phyloP scores from a whole-genome alignment of 1,140 invertebrate genomes.

The Condylostylus longicornis region DNA sequence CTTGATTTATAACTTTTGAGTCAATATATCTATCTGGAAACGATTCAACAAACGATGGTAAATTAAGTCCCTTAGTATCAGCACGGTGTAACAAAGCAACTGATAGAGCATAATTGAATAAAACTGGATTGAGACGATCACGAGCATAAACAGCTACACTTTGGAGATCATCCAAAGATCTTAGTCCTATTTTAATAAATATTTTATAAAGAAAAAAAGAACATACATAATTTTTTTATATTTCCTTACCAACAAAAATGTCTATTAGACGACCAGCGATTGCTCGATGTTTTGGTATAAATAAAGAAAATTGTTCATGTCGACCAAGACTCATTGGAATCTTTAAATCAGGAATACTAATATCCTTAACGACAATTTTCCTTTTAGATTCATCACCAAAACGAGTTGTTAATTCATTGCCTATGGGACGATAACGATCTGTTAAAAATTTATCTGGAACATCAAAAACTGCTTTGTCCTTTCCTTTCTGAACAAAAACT shows the following conservation, averaged over 20 bases:
- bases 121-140: conserved; percentile 56
- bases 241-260: conserved; percentile 45
- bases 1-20: conserved; percentile 47
- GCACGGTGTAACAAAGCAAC: conserved; percentile 58
- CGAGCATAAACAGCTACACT: conserved; percentile 54
- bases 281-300: conserved; percentile 52
- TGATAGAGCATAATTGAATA: conserved; percentile 62
- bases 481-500: conserved; percentile 53
- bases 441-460: conserved; percentile 43
- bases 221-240: neutral
- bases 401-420: conserved; percentile 33
- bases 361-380: conserved; percentile 43
- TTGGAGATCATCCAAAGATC: conserved; percentile 51
- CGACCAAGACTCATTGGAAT: conserved; percentile 48
- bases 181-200: conserved; percentile 49
- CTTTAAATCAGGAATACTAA: conserved; percentile 50
- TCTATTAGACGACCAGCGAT: conserved; percentile 54
- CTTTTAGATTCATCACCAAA: conserved; percentile 40
- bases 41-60: conserved; percentile 52
- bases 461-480: conserved; percentile 41
- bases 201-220: conserved; percentile 10
- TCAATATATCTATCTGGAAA: conserved; percentile 70
- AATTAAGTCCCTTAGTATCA: conserved; percentile 52
- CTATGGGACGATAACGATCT: conserved; percentile 45
- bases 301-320: conserved; percentile 56